phyloP scores from a whole-genome alignment of 2,888 invertebrate genomes.

The Pyrgus malvae region DNA sequence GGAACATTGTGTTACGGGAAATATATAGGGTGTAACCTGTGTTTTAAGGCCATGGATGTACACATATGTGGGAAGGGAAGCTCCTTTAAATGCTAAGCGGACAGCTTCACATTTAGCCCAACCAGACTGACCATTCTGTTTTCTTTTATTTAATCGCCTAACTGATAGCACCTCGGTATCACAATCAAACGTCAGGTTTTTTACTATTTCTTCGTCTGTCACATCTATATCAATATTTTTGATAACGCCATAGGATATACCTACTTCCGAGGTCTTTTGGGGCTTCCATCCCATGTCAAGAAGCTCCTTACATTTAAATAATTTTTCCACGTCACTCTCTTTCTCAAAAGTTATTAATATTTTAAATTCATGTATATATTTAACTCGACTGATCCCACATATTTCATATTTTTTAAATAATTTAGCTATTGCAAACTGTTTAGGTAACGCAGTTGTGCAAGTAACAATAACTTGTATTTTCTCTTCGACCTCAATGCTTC shows the following conservation, averaged over 20 bases:
- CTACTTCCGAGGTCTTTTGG: conserved; percentile 28
- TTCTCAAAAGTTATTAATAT: conserved; percentile 26
- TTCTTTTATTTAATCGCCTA: conserved; percentile 20
- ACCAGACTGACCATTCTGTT: not conserved
- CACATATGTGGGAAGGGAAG: conserved; percentile 27
- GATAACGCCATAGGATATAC: conserved; percentile 30
- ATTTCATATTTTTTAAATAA: conserved; percentile 25
- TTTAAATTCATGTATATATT: conserved; percentile 28
- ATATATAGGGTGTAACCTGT: conserved; percentile 29
- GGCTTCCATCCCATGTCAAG: conserved; percentile 25
- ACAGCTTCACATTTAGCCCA: conserved; percentile 32
- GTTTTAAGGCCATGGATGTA: conserved; percentile 20
- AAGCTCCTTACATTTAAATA: conserved; percentile 13
- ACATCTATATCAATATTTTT: conserved; percentile 28
- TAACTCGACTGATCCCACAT: conserved; percentile 19
- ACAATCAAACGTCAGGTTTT: conserved; percentile 17
- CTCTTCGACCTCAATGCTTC: not conserved
- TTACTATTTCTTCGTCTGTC: conserved; percentile 24
- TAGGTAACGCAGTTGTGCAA: conserved; percentile 3
- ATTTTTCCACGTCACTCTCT: conserved; percentile 6
- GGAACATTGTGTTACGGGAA: conserved; percentile 35
- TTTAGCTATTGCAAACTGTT: conserved; percentile 33
- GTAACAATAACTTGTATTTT: not conserved
- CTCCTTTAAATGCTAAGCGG: conserved; percentile 28
- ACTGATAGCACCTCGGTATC: conserved; percentile 12